A percentile compares a stretch with the other conserved stretches of the same genome.
These are phyloP conservation scores for Eulemur macaco DNA, from an alignment of 2,113 vertebrate genomes.

Conservation along the genomic window DNA sequence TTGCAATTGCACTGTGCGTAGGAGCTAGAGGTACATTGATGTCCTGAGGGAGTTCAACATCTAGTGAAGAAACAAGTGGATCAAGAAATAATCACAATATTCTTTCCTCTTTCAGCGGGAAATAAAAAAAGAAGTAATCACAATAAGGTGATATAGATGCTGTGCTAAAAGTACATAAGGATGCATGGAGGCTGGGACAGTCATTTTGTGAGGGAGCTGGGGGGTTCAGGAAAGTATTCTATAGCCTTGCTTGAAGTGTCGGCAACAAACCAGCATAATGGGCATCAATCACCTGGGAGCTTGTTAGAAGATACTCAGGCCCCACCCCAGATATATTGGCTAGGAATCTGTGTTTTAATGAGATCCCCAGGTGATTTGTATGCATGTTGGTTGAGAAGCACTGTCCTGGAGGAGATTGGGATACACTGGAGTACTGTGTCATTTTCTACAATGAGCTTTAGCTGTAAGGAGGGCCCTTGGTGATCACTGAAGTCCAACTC, in stretches of 20 bases:
- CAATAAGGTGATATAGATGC: not conserved
- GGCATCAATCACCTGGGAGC: slow-evolving; percentile 23
- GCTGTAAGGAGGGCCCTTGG: not conserved
- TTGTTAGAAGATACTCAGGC: slow-evolving; percentile 38
- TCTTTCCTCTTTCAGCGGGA: too few species aligned
- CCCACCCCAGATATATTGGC: not conserved
- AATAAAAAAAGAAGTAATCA: slow-evolving; percentile 6
- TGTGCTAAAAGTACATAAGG: not conserved
- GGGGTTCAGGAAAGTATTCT: not conserved
- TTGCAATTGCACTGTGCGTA: slow-evolving; percentile 1
- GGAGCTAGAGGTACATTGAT: not conserved
- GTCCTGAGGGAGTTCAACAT: slow-evolving; percentile 33
- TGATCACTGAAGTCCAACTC: not conserved
- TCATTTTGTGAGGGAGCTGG: not conserved
- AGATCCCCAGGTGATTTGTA: slow-evolving; percentile 57
- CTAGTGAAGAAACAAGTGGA: slow-evolving; percentile 20
- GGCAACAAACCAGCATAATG: not conserved
- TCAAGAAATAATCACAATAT: slow-evolving; percentile 25
- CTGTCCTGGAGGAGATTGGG: not conserved
- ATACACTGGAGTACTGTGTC: not conserved
- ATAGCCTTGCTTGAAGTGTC: slow-evolving; percentile 17
- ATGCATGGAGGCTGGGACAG: not conserved
- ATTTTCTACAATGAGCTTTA: slow-evolving; percentile 39
- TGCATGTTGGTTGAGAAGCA: not conserved
- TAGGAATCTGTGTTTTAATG: slow-evolving; percentile 32